These are phyloP conservation scores for Nettapus auritus DNA, from an alignment of 2,113 vertebrate species.

Conservation along the genomic window DNA sequence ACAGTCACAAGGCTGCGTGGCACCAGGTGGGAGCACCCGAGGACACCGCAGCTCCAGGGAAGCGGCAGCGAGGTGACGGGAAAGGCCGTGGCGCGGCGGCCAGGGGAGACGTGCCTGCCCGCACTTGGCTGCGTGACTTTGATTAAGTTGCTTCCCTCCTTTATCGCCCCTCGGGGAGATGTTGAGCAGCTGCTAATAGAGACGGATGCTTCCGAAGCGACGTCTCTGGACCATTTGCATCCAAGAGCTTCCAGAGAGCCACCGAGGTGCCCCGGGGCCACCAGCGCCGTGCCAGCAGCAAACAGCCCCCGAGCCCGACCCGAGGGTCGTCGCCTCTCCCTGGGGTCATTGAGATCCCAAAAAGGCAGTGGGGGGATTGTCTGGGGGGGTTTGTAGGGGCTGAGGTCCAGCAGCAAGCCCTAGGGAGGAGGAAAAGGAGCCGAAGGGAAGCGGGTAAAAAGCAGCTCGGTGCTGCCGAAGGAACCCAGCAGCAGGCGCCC, in stretches of 20 bases:
- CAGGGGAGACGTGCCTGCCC: background rate
- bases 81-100: rapidly evolving
- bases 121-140: background rate
- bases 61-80: background rate
- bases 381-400: background rate
- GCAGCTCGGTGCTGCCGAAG: background rate
- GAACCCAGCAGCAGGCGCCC: conserved; percentile 19
- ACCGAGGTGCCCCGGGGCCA: background rate
- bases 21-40: background rate
- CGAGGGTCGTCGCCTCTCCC: background rate
- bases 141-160: conserved; percentile 50
- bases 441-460: background rate
- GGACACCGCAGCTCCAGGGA: background rate
- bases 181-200: conserved; percentile 61
- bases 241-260: background rate
- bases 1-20: background rate
- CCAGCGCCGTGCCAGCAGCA: rapidly evolving
- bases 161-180: conserved; percentile 55
- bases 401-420: background rate
- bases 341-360: rapidly evolving
- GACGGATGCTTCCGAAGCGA: conserved; percentile 24
- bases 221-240: background rate
- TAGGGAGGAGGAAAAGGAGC: background rate
- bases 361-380: rapidly evolving
- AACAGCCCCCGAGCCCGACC: too few relatives aligned